These are phyloP conservation scores for Orthosia gracilis DNA, from an alignment of 2,888 invertebrate species.

Conservation along the genomic window DNA sequence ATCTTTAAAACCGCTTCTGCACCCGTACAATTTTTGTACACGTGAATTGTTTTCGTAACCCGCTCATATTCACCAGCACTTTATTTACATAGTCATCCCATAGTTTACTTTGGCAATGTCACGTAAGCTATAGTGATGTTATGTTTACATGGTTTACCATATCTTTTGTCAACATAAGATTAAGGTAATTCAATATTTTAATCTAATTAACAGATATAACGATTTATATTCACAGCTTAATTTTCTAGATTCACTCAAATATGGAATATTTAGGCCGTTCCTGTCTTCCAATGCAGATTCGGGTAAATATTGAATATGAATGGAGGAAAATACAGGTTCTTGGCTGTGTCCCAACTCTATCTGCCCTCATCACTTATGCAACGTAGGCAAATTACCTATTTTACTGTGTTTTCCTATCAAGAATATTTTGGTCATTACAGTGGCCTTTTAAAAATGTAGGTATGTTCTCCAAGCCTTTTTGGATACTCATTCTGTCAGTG, in stretches of 20 bases:
- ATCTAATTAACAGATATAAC: constrained; percentile 10
- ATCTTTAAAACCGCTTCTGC: constrained; percentile 23
- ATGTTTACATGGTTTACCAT: constrained; percentile 11
- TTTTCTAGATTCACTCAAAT: neutral
- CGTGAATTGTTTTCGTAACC: neutral
- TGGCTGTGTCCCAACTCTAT: constrained; percentile 40
- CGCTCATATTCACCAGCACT: neutral
- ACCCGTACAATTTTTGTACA: constrained; percentile 6
- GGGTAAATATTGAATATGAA: constrained; percentile 46
- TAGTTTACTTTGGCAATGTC: constrained; percentile 1
- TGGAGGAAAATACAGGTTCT: constrained; percentile 33
- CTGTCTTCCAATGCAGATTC: constrained; percentile 12
- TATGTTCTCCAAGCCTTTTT: neutral
- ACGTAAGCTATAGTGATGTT: neutral
- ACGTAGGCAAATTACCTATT: neutral
- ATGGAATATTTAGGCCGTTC: neutral
- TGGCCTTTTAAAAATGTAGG: neutral
- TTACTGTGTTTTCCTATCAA: constrained; percentile 15
- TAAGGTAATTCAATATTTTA: constrained; percentile 20
- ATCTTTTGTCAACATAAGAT: constrained; percentile 39
- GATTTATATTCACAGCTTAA: neutral
- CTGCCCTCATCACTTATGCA: constrained; percentile 23
- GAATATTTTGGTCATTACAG: neutral
- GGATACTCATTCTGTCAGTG: neutral
- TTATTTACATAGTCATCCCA: neutral